phyloP scores from a whole-genome alignment of 2,113 vertebrate species.

The Psilopsiagon aymara region DNA sequence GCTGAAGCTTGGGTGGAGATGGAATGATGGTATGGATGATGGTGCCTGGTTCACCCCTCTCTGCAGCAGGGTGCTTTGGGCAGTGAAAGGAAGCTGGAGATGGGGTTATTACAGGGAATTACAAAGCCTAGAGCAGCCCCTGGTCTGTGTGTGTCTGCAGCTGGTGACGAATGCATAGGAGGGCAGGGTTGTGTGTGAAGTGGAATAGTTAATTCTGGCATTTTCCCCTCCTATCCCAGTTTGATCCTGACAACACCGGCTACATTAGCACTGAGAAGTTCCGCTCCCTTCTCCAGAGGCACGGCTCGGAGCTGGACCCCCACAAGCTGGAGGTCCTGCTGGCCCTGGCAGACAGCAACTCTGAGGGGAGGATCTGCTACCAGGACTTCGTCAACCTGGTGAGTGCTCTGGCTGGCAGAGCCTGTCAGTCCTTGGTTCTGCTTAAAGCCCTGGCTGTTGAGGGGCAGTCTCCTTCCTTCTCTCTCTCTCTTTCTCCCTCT shows the following conservation, averaged over 20 bases:
- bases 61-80: not conserved
- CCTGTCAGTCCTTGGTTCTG: not conserved
- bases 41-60: not conserved
- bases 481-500: not conserved
- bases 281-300: slow-evolving; percentile 87
- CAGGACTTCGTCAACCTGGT: slow-evolving; percentile 98
- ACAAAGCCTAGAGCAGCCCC: not conserved
- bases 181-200: not conserved
- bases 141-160: not conserved
- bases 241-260: slow-evolving; percentile 91
- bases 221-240: slow-evolving; percentile 76
- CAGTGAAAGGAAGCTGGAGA: not conserved
- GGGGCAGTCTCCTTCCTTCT: not conserved
- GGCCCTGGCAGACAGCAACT: slow-evolving; percentile 91
- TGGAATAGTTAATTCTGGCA: not conserved
- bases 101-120: not conserved
- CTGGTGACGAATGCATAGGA: not conserved
- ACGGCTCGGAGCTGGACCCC: slow-evolving; percentile 91
- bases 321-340: slow-evolving; percentile 95
- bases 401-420: slow-evolving; percentile 62
- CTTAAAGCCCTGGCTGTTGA: not conserved
- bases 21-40: not conserved
- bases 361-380: slow-evolving; percentile 93
- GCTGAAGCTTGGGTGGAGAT: not conserved
- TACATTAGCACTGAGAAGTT: slow-evolving; percentile 95